Percentiles rank a stretch among this genome's conserved stretches.
phyloP scores from a whole-genome alignment of 2,113 vertebrate genomes.

The Poeciliopsis turrubarensis region DNA sequence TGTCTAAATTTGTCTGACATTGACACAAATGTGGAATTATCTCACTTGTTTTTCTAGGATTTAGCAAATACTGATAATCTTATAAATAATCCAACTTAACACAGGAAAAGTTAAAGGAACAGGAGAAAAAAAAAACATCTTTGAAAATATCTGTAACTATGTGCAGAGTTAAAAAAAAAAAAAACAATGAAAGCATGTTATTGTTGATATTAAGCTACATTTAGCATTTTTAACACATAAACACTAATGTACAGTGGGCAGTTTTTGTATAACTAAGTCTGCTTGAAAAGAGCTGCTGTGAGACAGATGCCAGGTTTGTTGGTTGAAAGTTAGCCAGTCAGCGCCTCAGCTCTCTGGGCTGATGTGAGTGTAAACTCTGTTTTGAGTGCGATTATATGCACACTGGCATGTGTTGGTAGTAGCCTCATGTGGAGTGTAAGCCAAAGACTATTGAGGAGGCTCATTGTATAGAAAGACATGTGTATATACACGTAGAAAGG shows the following conservation, averaged over 20 bases:
- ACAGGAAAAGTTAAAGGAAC: too few relatives aligned
- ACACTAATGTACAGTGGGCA: slow-evolving; percentile 27
- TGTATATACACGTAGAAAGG: too few relatives aligned
- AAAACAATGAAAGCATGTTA: too few relatives aligned
- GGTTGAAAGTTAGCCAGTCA: slow-evolving; percentile 28
- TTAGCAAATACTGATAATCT: too few relatives aligned
- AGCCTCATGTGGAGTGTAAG: slow-evolving; percentile 41
- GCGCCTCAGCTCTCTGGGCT: slow-evolving; percentile 39
- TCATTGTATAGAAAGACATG: slow-evolving; percentile 49
- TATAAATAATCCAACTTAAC: too few relatives aligned
- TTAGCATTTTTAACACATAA: slow-evolving; percentile 23
- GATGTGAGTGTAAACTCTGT: slow-evolving; percentile 64
- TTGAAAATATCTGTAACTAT: too few relatives aligned
- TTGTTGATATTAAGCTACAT: background rate
- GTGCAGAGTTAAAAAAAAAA: too few relatives aligned
- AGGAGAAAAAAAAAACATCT: too few relatives aligned
- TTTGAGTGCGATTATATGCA: slow-evolving; percentile 42
- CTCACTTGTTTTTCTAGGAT: too few relatives aligned
- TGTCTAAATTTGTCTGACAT: too few relatives aligned
- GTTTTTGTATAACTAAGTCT: slow-evolving; percentile 1
- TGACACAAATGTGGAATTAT: too few relatives aligned
- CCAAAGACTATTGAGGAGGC: slow-evolving; percentile 60
- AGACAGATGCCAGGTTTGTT: slow-evolving; percentile 27
- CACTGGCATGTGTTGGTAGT: slow-evolving; percentile 53
- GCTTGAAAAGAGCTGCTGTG: slow-evolving; percentile 19